These are phyloP conservation scores for Eulithis prunata DNA, from an alignment of 2,888 invertebrate species.

Conservation along the genomic window DNA sequence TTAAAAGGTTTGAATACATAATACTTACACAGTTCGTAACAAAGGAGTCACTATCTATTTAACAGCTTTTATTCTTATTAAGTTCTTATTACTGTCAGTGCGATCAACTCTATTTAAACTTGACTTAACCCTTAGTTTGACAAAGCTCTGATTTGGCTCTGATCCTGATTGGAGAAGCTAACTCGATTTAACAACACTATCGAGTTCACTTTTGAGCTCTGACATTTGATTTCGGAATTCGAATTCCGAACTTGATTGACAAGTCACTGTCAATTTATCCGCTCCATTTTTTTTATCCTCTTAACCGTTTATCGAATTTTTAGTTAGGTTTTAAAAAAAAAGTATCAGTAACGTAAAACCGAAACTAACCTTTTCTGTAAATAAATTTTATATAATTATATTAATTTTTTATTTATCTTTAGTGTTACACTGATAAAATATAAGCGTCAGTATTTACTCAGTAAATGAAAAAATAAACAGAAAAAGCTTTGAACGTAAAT, in stretches of 20 bases:
- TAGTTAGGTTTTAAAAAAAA: background rate
- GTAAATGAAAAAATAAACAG: too few relatives aligned
- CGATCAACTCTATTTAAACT: background rate
- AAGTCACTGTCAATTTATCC: conserved; percentile 16
- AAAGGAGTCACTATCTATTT: too few relatives aligned
- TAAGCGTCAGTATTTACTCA: too few relatives aligned
- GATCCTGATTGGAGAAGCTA: conserved; percentile 21
- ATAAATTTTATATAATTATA: too few relatives aligned
- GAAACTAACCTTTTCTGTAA: too few relatives aligned
- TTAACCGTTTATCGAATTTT: background rate
- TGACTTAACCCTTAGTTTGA: conserved; percentile 1
- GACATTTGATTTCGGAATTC: conserved; percentile 22
- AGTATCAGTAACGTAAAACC: too few relatives aligned
- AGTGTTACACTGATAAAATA: too few relatives aligned
- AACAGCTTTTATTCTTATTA: background rate
- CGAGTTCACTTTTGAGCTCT: conserved; percentile 42
- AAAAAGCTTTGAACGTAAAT: background rate
- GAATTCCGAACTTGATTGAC: conserved; percentile 21
- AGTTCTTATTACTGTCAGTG: background rate
- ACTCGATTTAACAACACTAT: conserved; percentile 21
- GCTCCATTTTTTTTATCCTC: conserved; percentile 4
- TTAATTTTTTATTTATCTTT: too few relatives aligned
- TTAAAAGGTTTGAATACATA: too few relatives aligned
- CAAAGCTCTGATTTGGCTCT: conserved; percentile 4
- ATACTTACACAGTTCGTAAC: too few relatives aligned